Conservation (phyloP, 2,888 invertebrate species). For the Anthoptus insignis region DNA sequence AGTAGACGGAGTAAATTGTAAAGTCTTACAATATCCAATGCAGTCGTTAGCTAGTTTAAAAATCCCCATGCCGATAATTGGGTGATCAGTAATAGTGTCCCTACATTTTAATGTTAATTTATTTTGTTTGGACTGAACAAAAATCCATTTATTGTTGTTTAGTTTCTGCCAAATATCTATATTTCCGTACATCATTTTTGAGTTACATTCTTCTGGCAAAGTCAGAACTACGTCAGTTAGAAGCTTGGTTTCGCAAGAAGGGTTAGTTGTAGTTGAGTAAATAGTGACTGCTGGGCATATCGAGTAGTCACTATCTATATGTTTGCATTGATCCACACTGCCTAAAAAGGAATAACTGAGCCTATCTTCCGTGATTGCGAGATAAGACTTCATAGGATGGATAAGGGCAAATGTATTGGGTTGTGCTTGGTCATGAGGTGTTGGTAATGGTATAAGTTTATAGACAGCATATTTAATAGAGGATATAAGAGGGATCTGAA, state of each 20-base stretch:
- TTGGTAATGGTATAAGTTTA: slow-evolving; percentile 40
- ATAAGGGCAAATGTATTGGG: slow-evolving; percentile 9
- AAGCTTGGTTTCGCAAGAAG: neutral
- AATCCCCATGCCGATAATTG: slow-evolving; percentile 14
- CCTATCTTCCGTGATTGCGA: slow-evolving; percentile 8
- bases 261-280: neutral
- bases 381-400: slow-evolving; percentile 10
- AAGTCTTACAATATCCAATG: slow-evolving; percentile 1
- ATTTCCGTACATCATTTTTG: neutral
- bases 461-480: slow-evolving; percentile 32
- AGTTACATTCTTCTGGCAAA: neutral
- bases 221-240: neutral
- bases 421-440: slow-evolving; percentile 25
- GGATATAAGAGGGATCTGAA: slow-evolving; percentile 28
- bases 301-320: slow-evolving; percentile 6
- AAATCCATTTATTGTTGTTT: slow-evolving; percentile 8
- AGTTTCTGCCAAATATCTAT: neutral
- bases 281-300: slow-evolving; percentile 4
- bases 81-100: slow-evolving; percentile 11
- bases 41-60: slow-evolving; percentile 10
- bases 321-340: slow-evolving; percentile 7
- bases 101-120: slow-evolving; percentile 13
- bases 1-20: slow-evolving; percentile 7
- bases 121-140: slow-evolving; percentile 8
- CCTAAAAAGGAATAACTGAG: slow-evolving; percentile 8